Percentiles rank a stretch among this genome's conserved stretches.
phyloP scores from a whole-genome alignment of 2,113 vertebrate genomes.

The Elanoides forficatus region DNA sequence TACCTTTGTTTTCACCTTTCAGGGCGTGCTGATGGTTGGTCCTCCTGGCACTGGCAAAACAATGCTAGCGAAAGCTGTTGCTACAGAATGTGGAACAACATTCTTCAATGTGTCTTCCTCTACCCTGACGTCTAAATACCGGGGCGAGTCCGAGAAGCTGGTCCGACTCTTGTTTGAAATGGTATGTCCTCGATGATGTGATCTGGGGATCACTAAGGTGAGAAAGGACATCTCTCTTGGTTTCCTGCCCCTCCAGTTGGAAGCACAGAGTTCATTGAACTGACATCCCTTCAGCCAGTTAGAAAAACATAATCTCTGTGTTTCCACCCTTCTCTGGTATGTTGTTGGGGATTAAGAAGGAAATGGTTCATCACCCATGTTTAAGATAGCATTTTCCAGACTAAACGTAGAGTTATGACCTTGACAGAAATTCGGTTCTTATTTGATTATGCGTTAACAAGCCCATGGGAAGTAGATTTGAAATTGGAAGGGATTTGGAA shows the following conservation, averaged over 20 bases:
- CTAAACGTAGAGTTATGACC: neutral
- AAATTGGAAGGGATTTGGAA: neutral
- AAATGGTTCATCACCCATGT: neutral
- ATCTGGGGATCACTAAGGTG: neutral
- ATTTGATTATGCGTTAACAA: neutral
- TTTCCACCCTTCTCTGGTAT: neutral
- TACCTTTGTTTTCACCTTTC: neutral
- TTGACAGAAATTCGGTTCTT: neutral
- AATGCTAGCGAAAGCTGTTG: conserved; percentile 83
- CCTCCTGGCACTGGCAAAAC: conserved; percentile 86
- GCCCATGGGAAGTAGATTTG: neutral
- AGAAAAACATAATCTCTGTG: neutral
- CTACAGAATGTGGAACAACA: conserved; percentile 81
- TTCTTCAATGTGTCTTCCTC: conserved; percentile 85
- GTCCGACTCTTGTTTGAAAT: conserved; percentile 85
- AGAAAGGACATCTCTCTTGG: neutral
- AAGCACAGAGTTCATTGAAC: neutral
- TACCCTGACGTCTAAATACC: conserved; percentile 80
- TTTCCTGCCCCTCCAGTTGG: neutral
- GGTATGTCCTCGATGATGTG: conserved; percentile 58
- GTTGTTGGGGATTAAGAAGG: neutral
- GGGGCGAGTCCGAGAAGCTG: conserved; percentile 84
- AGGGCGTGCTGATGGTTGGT: conserved; percentile 84
- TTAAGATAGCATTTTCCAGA: neutral
- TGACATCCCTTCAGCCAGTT: neutral